Base-by-base conservation (phyloP, 2,113 vertebrate species). In the Haemorhous mexicanus region DNA sequence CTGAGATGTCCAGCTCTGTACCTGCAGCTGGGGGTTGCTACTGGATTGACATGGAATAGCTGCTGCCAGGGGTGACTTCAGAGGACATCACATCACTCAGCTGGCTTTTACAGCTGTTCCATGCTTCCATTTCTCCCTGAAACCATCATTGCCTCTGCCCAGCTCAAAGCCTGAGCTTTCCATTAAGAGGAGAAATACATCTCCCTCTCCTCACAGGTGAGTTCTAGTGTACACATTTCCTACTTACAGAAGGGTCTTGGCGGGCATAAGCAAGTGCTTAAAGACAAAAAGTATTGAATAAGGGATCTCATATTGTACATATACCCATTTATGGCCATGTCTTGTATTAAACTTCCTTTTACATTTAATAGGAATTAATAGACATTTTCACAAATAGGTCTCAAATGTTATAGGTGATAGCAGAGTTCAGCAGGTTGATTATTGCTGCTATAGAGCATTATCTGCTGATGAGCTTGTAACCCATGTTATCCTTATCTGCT, bases 381-480 rank as follows among this genome's bases (percentile, higher is more conserved):
- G 55, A 22, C 77, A 79, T 76, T 91, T 94, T 91, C 55, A 90
- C 78, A 94, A 94, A 89, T 39, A 75, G 47, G 39, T 92, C 64
- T 76, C 84, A 62, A 22, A 77, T 79, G 28, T 69, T 93, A 73
- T 1, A 58, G 62, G 82, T 8, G 8, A 91, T 87, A 85, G 90
- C 44, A 76, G 93, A 95, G 87, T 79, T 84, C 93, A 83, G 53
- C 21, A 84, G 66, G 62, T 55, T 85, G 66, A 53, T 91, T 90
- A 63, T 39, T 39, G 39, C 70, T 43, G 74, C 46, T 82, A 27
- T 7, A 82, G 52, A 85, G 39, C 46, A 85, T 87, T 89, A 95
- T 83, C 84, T 95, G 59, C 79, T 83, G 53, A 93, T 85, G 90
- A 88, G 75, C 85, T 93, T 75, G 75, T 80, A 93, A 91, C 59